Evolutionary conservation across 2,888 invertebrate species (phyloP).

Genomic region (Philereme transversata): DNA sequence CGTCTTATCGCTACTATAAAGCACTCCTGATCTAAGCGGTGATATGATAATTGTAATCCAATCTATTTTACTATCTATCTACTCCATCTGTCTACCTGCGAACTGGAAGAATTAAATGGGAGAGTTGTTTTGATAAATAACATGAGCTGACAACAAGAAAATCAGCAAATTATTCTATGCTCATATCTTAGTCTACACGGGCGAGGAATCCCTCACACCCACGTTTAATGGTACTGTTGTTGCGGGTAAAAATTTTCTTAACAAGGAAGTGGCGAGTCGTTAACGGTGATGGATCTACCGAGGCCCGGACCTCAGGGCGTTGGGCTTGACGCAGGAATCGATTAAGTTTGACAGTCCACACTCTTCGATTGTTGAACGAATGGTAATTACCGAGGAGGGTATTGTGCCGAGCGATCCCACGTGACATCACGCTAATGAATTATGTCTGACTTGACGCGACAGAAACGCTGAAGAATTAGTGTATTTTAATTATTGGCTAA

Average conservation of each 20-base stretch:
- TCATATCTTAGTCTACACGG: conserved; percentile 52
- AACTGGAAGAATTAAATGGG: conserved; percentile 29
- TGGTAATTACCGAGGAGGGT: conserved; percentile 66
- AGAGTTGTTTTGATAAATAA: conserved; percentile 20
- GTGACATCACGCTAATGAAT: conserved; percentile 75
- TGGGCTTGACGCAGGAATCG: conserved; percentile 68
- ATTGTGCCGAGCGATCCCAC: conserved; percentile 56
- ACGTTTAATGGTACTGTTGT: conserved; percentile 50
- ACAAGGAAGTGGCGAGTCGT: conserved; percentile 60
- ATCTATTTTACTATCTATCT: conserved; percentile 61
- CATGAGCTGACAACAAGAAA: conserved; percentile 19
- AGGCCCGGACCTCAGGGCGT: conserved; percentile 56
- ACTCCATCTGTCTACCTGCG: conserved; percentile 56
- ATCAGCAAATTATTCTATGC: conserved; percentile 29
- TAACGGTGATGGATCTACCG: conserved; percentile 61
- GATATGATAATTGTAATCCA: conserved; percentile 79
- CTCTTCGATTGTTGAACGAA: conserved; percentile 65
- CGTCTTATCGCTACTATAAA: conserved; percentile 70
- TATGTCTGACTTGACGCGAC: conserved; percentile 71
- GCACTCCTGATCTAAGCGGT: conserved; percentile 62
- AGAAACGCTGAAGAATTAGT: conserved; percentile 60
- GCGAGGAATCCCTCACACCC: conserved; percentile 46
- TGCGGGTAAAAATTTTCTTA: conserved; percentile 52
- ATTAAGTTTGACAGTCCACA: conserved; percentile 74
- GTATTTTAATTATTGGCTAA: conserved; percentile 60